Evolutionary conservation across 2,113 vertebrate species (phyloP).

Genomic region (Syrmaticus mikado): DNA sequence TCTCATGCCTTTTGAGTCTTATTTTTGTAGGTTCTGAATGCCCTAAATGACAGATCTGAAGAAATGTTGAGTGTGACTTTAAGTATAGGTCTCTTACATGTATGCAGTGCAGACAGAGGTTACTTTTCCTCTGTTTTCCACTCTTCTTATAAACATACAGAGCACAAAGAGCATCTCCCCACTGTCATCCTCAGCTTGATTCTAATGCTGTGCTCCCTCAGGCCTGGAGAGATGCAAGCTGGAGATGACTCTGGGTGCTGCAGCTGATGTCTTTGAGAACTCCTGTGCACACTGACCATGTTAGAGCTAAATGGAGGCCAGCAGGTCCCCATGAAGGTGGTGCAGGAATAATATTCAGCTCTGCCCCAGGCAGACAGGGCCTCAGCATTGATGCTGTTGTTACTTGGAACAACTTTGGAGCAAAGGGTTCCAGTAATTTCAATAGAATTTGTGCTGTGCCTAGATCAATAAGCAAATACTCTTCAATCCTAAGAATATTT

Average conservation of each 20-base stretch:
- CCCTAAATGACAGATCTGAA: not conserved
- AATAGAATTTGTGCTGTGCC: not conserved
- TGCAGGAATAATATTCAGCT: accelerated
- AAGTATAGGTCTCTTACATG: not conserved
- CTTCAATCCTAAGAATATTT: not conserved
- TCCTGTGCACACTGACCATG: accelerated
- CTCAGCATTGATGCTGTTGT: accelerated
- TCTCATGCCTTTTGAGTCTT: not conserved
- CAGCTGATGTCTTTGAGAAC: accelerated
- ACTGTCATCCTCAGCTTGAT: accelerated
- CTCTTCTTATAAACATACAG: not conserved
- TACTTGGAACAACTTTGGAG: accelerated
- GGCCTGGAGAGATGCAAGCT: not conserved
- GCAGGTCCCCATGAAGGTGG: accelerated
- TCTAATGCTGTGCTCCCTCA: accelerated
- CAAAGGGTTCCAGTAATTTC: not conserved
- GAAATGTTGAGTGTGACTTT: not conserved
- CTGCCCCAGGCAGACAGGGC: accelerated
- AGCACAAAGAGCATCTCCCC: not conserved
- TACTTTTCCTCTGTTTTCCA: not conserved
- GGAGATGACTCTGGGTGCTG: not conserved
- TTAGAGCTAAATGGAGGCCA: accelerated
- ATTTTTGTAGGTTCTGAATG: not conserved
- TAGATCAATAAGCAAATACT: not conserved
- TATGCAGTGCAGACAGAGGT: accelerated